Evolutionary conservation across 35 echinoderm and acorn worm genomes (phyloP).

Genomic region (Patiria miniata): DNA sequence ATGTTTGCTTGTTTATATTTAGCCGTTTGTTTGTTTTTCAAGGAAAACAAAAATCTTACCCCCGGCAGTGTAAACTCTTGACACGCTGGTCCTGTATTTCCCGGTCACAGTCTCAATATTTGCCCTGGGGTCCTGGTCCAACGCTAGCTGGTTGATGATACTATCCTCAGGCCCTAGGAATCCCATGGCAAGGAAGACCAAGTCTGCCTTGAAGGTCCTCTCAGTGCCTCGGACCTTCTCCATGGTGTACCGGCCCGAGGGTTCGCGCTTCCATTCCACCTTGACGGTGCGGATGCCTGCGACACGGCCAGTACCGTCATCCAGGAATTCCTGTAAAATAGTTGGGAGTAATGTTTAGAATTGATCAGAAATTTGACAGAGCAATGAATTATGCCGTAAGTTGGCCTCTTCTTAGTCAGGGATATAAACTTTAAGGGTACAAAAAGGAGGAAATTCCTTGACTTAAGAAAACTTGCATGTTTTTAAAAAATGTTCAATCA

Average conservation of each 20-base stretch:
- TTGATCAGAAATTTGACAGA: too few relatives aligned
- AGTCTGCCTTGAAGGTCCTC: constrained; percentile 90
- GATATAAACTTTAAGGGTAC: too few relatives aligned
- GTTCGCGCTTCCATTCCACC: constrained; percentile 79
- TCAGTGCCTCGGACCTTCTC: constrained; percentile 79
- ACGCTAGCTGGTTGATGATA: constrained; percentile 72
- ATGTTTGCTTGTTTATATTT: too few relatives aligned
- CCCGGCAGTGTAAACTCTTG: constrained; percentile 90
- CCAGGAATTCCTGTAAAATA: constrained; percentile 79
- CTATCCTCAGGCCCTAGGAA: constrained; percentile 88
- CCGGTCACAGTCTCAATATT: constrained; percentile 80
- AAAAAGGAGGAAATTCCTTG: too few relatives aligned
- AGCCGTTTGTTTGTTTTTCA: too few relatives aligned
- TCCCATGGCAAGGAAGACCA: constrained; percentile 96
- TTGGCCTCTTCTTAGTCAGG: too few relatives aligned
- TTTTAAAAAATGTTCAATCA: too few relatives aligned
- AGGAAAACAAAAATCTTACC: constrained; percentile 51
- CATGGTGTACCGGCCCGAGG: constrained; percentile 75
- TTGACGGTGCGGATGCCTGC: constrained; percentile 74
- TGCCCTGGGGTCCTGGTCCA: constrained; percentile 81
- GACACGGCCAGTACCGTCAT: constrained; percentile 89
- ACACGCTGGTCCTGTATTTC: constrained; percentile 85
- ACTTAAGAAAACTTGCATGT: too few relatives aligned
- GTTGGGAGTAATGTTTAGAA: too few relatives aligned
- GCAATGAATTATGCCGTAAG: too few relatives aligned